Conservation (phyloP, 2,113 vertebrate genomes). For the Natator depressus region DNA sequence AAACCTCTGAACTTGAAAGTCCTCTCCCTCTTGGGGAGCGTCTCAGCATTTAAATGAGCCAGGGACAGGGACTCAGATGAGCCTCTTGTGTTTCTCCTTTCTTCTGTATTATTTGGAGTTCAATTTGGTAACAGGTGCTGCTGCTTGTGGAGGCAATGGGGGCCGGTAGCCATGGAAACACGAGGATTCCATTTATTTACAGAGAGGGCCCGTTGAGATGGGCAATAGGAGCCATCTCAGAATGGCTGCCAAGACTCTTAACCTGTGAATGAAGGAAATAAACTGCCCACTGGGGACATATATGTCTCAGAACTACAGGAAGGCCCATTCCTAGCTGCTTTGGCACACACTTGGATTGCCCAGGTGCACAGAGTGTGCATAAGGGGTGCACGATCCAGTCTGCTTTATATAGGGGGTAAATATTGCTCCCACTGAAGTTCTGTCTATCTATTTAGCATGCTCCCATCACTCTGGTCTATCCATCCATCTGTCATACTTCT, state of each 20-base stretch:
- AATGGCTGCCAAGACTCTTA: slow-evolving; percentile 34
- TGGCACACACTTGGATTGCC: slow-evolving; percentile 15
- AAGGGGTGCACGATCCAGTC: neutral
- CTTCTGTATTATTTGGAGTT: slow-evolving; percentile 7
- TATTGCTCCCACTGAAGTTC: neutral
- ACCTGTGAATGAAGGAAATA: slow-evolving; percentile 36
- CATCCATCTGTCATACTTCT: neutral
- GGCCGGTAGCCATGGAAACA: slow-evolving; percentile 25
- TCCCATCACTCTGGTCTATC: neutral
- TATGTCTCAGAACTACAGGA: neutral
- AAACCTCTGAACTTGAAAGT: slow-evolving; percentile 43
- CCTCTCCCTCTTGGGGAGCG: neutral
- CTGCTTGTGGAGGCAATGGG: neutral
- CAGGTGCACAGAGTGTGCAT: neutral
- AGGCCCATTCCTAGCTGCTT: neutral
- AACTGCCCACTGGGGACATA: neutral
- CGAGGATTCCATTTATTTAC: slow-evolving; percentile 41
- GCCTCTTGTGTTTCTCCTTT: slow-evolving; percentile 10
- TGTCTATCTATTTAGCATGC: neutral
- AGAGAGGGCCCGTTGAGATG: neutral
- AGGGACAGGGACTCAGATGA: neutral
- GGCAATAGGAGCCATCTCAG: neutral
- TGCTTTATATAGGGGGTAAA: slow-evolving; percentile 27
- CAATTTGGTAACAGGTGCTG: slow-evolving; percentile 22
- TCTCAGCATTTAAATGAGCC: slow-evolving; percentile 33